Percentiles rank a stretch among this genome's conserved stretches.
Conservation (phyloP, 1,140 invertebrate genomes). For the Danaus melanippus region DNA sequence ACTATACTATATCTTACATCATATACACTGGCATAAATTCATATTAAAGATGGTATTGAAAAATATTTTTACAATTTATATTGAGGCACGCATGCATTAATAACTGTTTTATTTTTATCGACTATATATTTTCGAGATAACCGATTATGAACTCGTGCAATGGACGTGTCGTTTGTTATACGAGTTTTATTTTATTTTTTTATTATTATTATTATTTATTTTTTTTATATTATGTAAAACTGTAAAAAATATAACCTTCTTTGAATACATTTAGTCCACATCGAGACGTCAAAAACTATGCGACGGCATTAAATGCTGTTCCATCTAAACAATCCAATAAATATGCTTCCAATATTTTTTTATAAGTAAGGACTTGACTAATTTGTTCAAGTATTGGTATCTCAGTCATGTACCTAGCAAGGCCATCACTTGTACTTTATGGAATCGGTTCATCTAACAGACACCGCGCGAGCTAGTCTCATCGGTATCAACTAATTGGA, state of each 20-base stretch:
- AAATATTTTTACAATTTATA: constrained; percentile 55
- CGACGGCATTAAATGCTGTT: constrained; percentile 51
- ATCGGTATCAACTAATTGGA: constrained; percentile 43
- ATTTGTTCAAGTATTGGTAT: constrained; percentile 24
- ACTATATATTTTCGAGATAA: constrained; percentile 40
- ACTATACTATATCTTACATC: no score
- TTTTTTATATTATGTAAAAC: constrained; percentile 55
- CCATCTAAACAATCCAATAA: constrained; percentile 51
- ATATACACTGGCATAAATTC: constrained; percentile 30
- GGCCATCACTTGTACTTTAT: constrained; percentile 64
- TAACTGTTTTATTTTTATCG: constrained; percentile 27
- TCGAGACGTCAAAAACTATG: constrained; percentile 46
- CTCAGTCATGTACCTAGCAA: constrained; percentile 37
- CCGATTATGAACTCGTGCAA: constrained; percentile 38
- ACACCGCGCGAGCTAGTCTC: constrained; percentile 25
- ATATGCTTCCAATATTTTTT: constrained; percentile 42
- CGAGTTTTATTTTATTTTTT: constrained; percentile 23
- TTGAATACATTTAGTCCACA: constrained; percentile 49
- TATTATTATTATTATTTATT: neutral
- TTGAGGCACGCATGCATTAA: constrained; percentile 54
- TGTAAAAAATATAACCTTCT: constrained; percentile 67
- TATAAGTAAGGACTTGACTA: constrained; percentile 34
- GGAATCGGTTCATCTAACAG: constrained; percentile 33
- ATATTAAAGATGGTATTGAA: constrained; percentile 47
- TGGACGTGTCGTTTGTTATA: constrained; percentile 51